Percentiles rank a stretch among this genome's conserved stretches.
Evolutionary conservation across 2,888 invertebrate species (phyloP).

Genomic region (Pimpla rufipes): DNA sequence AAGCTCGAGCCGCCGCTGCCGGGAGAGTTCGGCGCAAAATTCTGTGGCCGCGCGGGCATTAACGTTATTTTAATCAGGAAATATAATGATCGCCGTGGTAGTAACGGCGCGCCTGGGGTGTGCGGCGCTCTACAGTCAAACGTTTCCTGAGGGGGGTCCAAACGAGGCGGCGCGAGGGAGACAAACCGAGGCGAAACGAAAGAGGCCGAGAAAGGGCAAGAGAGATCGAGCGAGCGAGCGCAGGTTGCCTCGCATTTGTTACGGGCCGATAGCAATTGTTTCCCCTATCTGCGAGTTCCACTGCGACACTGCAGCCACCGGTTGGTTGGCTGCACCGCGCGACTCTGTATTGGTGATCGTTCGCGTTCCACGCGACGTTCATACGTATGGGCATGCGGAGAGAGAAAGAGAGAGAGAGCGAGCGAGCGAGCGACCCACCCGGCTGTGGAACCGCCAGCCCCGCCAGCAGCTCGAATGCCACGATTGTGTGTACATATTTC

Average conservation of each 20-base stretch:
- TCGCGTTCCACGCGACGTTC: slow-evolving; percentile 51
- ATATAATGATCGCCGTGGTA: slow-evolving; percentile 76
- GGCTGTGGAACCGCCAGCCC: slow-evolving; percentile 22
- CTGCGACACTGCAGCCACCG: slow-evolving; percentile 80
- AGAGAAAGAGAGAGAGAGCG: no score
- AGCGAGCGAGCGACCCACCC: neutral
- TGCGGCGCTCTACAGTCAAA: slow-evolving; percentile 55
- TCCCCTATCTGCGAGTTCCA: slow-evolving; percentile 82
- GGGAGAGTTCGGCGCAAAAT: slow-evolving; percentile 11
- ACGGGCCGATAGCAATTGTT: slow-evolving; percentile 83
- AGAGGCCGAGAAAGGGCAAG: slow-evolving; percentile 56
- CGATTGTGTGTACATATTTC: slow-evolving; percentile 59
- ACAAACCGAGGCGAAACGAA: slow-evolving; percentile 33
- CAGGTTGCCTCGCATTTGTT: slow-evolving; percentile 81
- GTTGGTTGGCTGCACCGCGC: slow-evolving; percentile 76
- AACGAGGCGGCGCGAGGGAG: slow-evolving; percentile 47
- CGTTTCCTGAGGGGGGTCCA: slow-evolving; percentile 55
- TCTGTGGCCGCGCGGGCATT: slow-evolving; percentile 61
- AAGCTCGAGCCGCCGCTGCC: slow-evolving; percentile 17
- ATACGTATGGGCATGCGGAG: slow-evolving; percentile 44
- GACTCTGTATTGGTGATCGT: slow-evolving; percentile 73
- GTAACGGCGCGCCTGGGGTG: slow-evolving; percentile 52
- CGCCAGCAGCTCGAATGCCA: slow-evolving; percentile 33
- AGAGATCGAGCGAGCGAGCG: slow-evolving; percentile 74
- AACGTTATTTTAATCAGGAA: slow-evolving; percentile 78